A percentile compares a stretch with the other conserved stretches of the same genome.
These are phyloP conservation scores for Pseudorasbora parva DNA, from an alignment of 2,113 vertebrate species.

Conservation along the genomic window DNA sequence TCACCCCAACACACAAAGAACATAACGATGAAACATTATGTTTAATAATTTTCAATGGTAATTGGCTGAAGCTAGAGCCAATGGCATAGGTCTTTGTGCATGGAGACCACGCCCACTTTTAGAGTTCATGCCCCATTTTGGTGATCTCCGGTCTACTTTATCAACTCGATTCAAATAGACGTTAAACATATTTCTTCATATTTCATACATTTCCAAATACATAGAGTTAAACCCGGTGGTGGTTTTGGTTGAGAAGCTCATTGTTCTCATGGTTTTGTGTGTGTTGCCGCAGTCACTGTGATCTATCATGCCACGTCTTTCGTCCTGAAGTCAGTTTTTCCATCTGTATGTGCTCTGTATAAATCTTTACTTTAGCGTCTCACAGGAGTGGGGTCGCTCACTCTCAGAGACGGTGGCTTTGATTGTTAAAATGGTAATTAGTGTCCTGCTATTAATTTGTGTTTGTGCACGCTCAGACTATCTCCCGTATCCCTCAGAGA, in stretches of 20 bases:
- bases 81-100: too few species aligned
- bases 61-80: too few species aligned
- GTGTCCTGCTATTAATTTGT: constrained; percentile 59
- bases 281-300: constrained; percentile 62
- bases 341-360: constrained; percentile 74
- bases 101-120: too few species aligned
- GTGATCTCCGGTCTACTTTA: too few species aligned
- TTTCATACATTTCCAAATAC: neutral
- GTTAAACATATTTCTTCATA: too few species aligned
- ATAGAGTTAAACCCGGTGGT: neutral
- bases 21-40: too few species aligned
- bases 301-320: constrained; percentile 77
- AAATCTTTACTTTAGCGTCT: constrained; percentile 75
- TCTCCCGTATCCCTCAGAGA: constrained; percentile 52
- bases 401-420: constrained; percentile 59
- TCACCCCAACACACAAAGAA: too few species aligned
- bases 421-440: constrained; percentile 60
- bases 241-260: neutral
- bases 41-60: too few species aligned
- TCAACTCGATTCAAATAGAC: too few species aligned
- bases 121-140: too few species aligned
- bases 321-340: constrained; percentile 75
- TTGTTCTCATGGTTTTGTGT: constrained; percentile 55
- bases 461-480: constrained; percentile 52
- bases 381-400: constrained; percentile 60